A percentile compares a stretch with the other conserved stretches of the same genome.
Evolutionary conservation across 1,140 invertebrate species (phyloP).

Genomic region (Drosophila kanapiae): DNA sequence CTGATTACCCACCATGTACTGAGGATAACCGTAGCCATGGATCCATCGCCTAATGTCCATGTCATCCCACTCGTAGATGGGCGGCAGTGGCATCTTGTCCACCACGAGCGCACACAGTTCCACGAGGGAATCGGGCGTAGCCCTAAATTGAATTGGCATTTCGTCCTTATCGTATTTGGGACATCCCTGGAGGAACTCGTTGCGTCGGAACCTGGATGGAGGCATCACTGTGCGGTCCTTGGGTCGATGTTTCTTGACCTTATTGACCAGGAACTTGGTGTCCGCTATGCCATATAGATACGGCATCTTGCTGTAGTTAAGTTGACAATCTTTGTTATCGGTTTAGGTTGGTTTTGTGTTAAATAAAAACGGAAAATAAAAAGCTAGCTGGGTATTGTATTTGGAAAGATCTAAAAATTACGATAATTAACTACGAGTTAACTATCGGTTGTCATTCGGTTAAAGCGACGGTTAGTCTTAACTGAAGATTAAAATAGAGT

Average conservation of each 20-base stretch:
- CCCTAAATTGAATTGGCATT: conserved; percentile 59
- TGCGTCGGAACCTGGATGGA: conserved; percentile 38
- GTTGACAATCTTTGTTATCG: neutral
- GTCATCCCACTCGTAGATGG: conserved; percentile 63
- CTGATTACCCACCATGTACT: conserved; percentile 62
- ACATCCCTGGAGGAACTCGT: conserved; percentile 17
- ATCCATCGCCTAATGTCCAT: conserved; percentile 65
- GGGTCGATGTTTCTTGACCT: neutral
- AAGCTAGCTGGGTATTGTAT: neutral
- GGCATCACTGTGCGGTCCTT: conserved; percentile 4
- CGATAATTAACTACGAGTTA: neutral
- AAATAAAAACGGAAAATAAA: conserved; percentile 15
- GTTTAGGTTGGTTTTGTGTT: neutral
- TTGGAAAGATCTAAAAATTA: neutral
- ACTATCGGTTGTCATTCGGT: no score
- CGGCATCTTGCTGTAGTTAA: conserved; percentile 49
- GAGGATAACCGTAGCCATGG: conserved; percentile 58
- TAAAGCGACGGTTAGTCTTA: no score
- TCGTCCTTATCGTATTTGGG: conserved; percentile 58
- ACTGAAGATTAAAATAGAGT: no score
- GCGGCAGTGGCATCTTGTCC: conserved; percentile 58
- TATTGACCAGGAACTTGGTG: conserved; percentile 57
- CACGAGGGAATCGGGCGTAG: conserved; percentile 39
- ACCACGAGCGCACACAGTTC: conserved; percentile 55
- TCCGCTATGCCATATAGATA: conserved; percentile 71